phyloP scores from a whole-genome alignment of 2,113 vertebrate genomes.

The Noctilio leporinus region DNA sequence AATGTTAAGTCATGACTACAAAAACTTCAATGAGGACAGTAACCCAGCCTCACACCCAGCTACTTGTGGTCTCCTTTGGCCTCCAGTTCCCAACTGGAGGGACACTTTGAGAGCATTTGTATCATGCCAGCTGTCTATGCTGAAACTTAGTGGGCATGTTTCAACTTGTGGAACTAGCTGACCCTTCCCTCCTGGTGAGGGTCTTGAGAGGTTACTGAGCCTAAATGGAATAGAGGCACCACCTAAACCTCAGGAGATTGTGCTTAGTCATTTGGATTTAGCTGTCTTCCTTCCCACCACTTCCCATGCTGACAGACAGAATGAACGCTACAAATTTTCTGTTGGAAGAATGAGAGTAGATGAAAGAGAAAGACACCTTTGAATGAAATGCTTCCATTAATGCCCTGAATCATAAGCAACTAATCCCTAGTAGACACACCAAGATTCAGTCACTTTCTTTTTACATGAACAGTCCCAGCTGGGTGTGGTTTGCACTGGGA shows the following conservation, averaged over 20 bases:
- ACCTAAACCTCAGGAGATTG: neutral
- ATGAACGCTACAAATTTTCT: neutral
- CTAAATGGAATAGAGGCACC: neutral
- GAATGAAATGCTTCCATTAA: neutral
- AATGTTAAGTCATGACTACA: no score
- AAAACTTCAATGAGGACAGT: neutral
- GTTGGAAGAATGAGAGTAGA: neutral
- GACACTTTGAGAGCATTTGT: neutral
- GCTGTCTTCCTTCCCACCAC: fast-evolving
- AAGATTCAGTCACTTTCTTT: neutral
- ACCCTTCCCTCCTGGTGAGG: neutral
- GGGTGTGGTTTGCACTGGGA: neutral
- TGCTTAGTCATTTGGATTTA: neutral
- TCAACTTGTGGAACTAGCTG: neutral
- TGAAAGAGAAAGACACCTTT: neutral
- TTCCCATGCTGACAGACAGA: neutral
- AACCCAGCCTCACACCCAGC: neutral
- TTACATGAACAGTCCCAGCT: neutral
- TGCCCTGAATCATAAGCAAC: neutral
- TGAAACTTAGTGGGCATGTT: neutral
- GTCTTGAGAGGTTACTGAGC: neutral
- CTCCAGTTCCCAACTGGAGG: neutral
- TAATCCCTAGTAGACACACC: neutral
- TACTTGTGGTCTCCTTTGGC: neutral
- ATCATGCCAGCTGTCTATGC: neutral